Conservation (phyloP, 2,888 invertebrate species). For the Drosophila tripunctata region DNA sequence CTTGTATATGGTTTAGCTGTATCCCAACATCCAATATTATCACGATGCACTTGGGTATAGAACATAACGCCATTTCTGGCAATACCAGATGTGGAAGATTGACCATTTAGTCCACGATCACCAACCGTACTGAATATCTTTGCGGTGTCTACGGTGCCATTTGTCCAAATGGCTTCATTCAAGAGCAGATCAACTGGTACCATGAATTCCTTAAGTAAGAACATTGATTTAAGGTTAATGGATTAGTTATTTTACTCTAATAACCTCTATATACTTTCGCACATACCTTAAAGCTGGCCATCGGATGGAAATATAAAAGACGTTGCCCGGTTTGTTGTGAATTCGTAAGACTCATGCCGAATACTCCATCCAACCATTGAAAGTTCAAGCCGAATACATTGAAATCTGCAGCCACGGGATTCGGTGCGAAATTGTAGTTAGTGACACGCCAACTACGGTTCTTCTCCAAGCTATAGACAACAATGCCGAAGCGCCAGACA, state of each 20-base stretch:
- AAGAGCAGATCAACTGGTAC: slow-evolving; percentile 88
- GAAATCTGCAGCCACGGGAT: slow-evolving; percentile 87
- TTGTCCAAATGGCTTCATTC: slow-evolving; percentile 86
- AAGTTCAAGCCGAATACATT: slow-evolving; percentile 90
- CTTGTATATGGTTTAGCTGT: slow-evolving; percentile 88
- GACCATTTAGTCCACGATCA: slow-evolving; percentile 87
- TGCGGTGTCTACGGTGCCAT: slow-evolving; percentile 74
- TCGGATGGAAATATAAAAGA: slow-evolving; percentile 90
- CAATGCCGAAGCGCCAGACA: slow-evolving; percentile 87
- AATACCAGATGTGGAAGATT: slow-evolving; percentile 90
- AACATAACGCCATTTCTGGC: slow-evolving; percentile 89
- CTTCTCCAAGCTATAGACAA: slow-evolving; percentile 82
- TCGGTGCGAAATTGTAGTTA: slow-evolving; percentile 82
- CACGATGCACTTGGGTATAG: slow-evolving; percentile 90
- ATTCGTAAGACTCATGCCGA: slow-evolving; percentile 90
- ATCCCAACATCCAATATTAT: slow-evolving; percentile 93
- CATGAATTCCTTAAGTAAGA: slow-evolving; percentile 87
- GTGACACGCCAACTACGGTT: slow-evolving; percentile 83
- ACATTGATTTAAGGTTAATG: background rate
- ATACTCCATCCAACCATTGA: slow-evolving; percentile 93
- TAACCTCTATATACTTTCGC: background rate
- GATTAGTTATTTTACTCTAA: too few relatives aligned
- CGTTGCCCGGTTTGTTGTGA: slow-evolving; percentile 85
- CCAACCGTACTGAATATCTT: slow-evolving; percentile 81
- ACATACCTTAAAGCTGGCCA: slow-evolving; percentile 89